Conservation (phyloP, 2,797 vertebrate genomes). For the Phaenicophaeus curvirostris region DNA sequence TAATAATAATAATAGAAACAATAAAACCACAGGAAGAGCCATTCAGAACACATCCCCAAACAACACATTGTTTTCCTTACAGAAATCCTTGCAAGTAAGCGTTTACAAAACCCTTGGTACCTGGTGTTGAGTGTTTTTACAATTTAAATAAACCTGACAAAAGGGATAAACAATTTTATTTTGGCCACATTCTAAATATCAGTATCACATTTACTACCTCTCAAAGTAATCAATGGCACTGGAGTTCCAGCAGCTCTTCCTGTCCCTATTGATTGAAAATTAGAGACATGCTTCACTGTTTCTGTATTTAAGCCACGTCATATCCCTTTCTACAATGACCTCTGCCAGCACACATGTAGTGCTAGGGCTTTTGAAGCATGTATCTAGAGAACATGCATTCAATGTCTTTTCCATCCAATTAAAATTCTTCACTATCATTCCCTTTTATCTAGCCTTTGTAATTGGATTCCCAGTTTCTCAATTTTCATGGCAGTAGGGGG, state of each 20-base stretch:
- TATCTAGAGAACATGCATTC: background rate
- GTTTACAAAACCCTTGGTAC: background rate
- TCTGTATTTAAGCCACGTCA: background rate
- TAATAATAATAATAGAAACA: background rate
- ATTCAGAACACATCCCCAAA: background rate
- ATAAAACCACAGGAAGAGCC: background rate
- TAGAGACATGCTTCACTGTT: background rate
- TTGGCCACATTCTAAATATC: conserved; percentile 6
- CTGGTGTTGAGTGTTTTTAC: background rate
- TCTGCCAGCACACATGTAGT: background rate
- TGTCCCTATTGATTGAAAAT: background rate
- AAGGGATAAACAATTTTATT: background rate
- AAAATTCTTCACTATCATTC: conserved; percentile 74
- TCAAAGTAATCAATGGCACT: background rate
- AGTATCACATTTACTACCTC: background rate
- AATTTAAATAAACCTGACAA: conserved; percentile 10
- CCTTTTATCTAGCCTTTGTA: conserved; percentile 77
- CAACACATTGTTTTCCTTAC: background rate
- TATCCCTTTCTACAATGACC: conserved; percentile 17
- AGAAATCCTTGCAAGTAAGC: background rate
- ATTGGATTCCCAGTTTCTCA: conserved; percentile 78
- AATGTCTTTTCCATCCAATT: conserved; percentile 70
- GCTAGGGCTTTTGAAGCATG: background rate
- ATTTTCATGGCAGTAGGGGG: conserved; percentile 68
- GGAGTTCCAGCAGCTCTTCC: background rate